Evolutionary conservation across 2,888 invertebrate species (phyloP), one percentile per base, ranked within the genome.

Genomic region (Bhutanitis thaidina): DNA sequence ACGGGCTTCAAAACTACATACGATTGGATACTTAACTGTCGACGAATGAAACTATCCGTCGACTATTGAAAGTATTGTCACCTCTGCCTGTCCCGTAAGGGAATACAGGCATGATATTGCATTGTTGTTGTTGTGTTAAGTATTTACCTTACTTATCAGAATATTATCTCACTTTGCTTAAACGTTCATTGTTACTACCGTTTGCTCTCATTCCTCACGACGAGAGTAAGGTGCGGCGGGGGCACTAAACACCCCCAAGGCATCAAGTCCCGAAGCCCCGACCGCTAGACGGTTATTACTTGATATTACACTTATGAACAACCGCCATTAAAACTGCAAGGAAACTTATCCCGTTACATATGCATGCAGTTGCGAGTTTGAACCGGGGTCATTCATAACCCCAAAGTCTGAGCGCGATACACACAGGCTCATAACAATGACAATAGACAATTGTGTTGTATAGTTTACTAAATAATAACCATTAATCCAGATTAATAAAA

Each of bases 281-380:
- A 51, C 61, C 57, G 55, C 59, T 57, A 60, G 54, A 58, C 61
- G 57, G 77, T 78, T 80, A 81, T 81, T 80, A 73, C 77, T 63
- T 75, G 76, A 85, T 86, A 85, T 81, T 80, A 85, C 81, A 87
- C 85, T 88, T 86, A 82, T 55, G 65, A 87, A 88, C 85, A 80
- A 84, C 74, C 64, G 67, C 75, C 71, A 79, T 86, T 82, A 81
- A 69, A 78, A 81, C 77, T 77, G 76, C 77, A 78, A 65, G 69
- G 65, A 72, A 74, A 78, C 79, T 80, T 81, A 69, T 60, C 69
- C 74, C 70, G 69, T 79, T 81, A 77, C 80, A 80, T 79, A 83
- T 82, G 80, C 83, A 85, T 80, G 78, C 75, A 72, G 71, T 73
- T 75, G 59, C 59, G 57, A 63, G 65, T 69, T 70, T 64, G 63